Evolutionary conservation across 2,797 vertebrate genomes (phyloP).

Genomic region (Acanthurus lineatus): DNA sequence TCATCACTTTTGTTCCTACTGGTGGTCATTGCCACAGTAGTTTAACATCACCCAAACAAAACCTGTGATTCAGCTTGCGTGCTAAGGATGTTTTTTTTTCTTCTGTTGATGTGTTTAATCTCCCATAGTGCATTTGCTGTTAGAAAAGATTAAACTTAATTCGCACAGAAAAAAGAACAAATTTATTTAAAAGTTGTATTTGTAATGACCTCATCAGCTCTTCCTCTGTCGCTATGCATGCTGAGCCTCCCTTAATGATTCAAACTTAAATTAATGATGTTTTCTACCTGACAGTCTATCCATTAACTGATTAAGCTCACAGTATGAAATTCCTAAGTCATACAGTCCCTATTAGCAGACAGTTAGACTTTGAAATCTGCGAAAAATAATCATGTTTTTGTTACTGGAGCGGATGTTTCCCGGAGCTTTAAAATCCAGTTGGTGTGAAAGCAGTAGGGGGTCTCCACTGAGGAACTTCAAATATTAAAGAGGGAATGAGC

Average conservation of each 20-base stretch:
- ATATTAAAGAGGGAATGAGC: conserved; percentile 48
- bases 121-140: conserved; percentile 4
- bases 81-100: neutral
- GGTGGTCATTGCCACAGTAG: neutral
- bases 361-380: conserved; percentile 34
- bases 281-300: conserved; percentile 14
- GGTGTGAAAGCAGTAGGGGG: conserved; percentile 26
- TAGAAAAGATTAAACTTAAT: neutral
- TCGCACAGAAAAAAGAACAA: neutral
- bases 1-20: neutral
- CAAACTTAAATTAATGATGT: conserved; percentile 19
- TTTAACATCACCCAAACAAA: conserved; percentile 12
- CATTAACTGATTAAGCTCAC: conserved; percentile 28
- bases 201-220: conserved; percentile 1
- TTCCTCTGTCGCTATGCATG: conserved; percentile 8
- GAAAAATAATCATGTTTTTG: conserved; percentile 36
- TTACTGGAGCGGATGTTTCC: conserved; percentile 27
- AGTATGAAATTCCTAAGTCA: neutral
- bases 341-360: neutral
- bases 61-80: conserved; percentile 17
- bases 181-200: neutral
- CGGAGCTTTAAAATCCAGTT: conserved; percentile 17
- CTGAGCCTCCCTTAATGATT: conserved; percentile 10
- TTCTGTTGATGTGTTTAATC: neutral
- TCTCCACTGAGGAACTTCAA: conserved; percentile 39